phyloP scores from a whole-genome alignment of 2,113 vertebrate species.

The Muscicapa adusta region DNA sequence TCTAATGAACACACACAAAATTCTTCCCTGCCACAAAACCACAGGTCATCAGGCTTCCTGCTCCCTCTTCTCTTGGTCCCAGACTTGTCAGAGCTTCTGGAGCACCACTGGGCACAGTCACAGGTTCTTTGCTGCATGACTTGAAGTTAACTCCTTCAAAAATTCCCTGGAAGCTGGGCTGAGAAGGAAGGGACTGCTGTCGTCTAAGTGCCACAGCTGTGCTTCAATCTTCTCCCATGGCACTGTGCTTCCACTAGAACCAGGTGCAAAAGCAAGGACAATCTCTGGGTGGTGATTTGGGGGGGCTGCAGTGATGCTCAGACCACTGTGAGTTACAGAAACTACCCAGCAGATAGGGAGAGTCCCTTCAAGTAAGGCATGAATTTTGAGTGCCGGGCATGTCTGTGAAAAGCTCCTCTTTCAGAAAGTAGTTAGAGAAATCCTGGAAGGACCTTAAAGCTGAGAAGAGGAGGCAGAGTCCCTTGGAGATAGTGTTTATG shows the following conservation, averaged over 20 bases:
- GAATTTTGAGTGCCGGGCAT: background rate
- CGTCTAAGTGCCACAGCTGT: rapidly evolving
- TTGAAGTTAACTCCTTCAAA: background rate
- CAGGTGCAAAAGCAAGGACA: background rate
- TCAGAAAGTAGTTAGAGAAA: background rate
- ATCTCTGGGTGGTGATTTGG: background rate
- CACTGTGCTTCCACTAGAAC: background rate
- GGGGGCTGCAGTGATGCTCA: background rate
- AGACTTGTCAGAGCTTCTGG: background rate
- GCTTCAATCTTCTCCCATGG: background rate
- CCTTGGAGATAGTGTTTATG: background rate
- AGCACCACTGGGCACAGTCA: background rate
- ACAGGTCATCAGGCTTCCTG: background rate
- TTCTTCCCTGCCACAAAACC: background rate
- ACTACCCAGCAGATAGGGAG: background rate
- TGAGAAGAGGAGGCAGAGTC: background rate
- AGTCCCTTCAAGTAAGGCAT: background rate
- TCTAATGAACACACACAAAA: rapidly evolving
- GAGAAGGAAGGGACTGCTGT: background rate
- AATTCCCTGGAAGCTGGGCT: background rate
- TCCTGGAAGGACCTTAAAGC: background rate
- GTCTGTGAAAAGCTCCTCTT: background rate
- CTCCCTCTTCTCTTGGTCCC: background rate
- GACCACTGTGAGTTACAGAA: background rate
- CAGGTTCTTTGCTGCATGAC: background rate